Percentiles rank a stretch among this genome's conserved stretches.
phyloP scores from a whole-genome alignment of 2,888 invertebrate genomes.

The Pyrgus malvae region DNA sequence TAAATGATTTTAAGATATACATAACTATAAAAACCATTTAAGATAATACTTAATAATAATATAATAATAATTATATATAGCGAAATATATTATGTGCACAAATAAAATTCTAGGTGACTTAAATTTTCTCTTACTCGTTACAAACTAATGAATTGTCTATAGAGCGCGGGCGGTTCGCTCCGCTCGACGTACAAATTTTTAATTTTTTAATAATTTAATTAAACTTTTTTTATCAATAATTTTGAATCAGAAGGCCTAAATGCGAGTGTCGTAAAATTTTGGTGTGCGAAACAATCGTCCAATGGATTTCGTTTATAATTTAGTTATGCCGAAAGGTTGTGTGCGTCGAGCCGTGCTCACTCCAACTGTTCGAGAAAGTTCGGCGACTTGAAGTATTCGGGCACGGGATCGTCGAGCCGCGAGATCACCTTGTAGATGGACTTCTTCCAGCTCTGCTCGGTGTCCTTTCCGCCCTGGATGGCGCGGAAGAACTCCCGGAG shows the following conservation, averaged over 20 bases:
- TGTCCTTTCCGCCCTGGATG: slow-evolving; percentile 97
- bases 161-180: slow-evolving; percentile 61
- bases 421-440: slow-evolving; percentile 99
- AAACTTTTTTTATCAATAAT: slow-evolving; percentile 78
- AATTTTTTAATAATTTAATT: slow-evolving; percentile 75
- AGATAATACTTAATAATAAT: slow-evolving; percentile 82
- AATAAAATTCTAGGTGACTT: slow-evolving; percentile 83
- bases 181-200: slow-evolving; percentile 71
- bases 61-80: slow-evolving; percentile 82
- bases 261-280: slow-evolving; percentile 85
- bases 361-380: slow-evolving; percentile 99
- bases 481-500: slow-evolving; percentile 99
- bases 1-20: slow-evolving; percentile 82
- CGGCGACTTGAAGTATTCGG: slow-evolving; percentile 99
- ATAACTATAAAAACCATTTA: slow-evolving; percentile 82
- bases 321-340: slow-evolving; percentile 62
- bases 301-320: slow-evolving; percentile 53
- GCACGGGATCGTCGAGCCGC: slow-evolving; percentile 98
- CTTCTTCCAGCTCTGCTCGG: slow-evolving; percentile 99
- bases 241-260: slow-evolving; percentile 86
- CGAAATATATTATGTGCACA: slow-evolving; percentile 82
- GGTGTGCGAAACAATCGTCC: slow-evolving; percentile 80
- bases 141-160: slow-evolving; percentile 80
- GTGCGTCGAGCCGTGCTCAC: slow-evolving; percentile 80
- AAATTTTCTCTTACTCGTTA: slow-evolving; percentile 80